Evolutionary conservation across 2,113 vertebrate genomes (phyloP).

Genomic region (Hippocampus abdominalis): DNA sequence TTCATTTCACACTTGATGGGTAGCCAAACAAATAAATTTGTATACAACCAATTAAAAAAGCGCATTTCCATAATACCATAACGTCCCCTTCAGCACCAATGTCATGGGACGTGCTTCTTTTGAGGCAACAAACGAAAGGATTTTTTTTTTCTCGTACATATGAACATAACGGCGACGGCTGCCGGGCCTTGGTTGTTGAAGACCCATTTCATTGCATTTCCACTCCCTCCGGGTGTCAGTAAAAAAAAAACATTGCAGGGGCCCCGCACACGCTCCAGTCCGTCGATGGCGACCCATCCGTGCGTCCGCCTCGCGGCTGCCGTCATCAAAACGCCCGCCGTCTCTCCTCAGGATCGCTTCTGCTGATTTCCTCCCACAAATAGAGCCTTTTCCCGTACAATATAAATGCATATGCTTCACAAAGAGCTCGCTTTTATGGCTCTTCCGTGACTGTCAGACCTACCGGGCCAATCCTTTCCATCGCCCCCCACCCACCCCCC

Average conservation of each 20-base stretch:
- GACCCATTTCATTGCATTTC: background rate
- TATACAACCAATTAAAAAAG: slow-evolving; percentile 1
- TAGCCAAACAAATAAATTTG: background rate
- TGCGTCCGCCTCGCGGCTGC: slow-evolving; percentile 35
- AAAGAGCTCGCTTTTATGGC: background rate
- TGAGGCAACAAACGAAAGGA: background rate
- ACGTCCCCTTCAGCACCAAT: background rate
- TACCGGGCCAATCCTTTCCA: slow-evolving; percentile 26
- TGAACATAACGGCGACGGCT: background rate
- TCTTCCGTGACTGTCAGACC: slow-evolving; percentile 6
- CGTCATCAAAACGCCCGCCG: slow-evolving; percentile 28
- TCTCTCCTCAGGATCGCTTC: slow-evolving; percentile 34
- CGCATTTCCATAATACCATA: background rate
- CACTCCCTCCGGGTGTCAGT: background rate
- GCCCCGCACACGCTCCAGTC: slow-evolving; percentile 1
- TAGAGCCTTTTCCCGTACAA: slow-evolving; percentile 5
- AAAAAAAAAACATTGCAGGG: background rate
- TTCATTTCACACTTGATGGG: slow-evolving; percentile 1
- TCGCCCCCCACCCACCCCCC: slow-evolving; percentile 3
- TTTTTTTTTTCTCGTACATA: background rate
- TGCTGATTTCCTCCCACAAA: slow-evolving; percentile 31
- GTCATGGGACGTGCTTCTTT: background rate
- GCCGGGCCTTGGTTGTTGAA: background rate
- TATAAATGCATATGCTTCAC: slow-evolving; percentile 1
- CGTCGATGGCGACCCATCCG: slow-evolving; percentile 33